Evolutionary conservation across 2,888 invertebrate species (phyloP).

Genomic region (Amblyjoppa proteus): DNA sequence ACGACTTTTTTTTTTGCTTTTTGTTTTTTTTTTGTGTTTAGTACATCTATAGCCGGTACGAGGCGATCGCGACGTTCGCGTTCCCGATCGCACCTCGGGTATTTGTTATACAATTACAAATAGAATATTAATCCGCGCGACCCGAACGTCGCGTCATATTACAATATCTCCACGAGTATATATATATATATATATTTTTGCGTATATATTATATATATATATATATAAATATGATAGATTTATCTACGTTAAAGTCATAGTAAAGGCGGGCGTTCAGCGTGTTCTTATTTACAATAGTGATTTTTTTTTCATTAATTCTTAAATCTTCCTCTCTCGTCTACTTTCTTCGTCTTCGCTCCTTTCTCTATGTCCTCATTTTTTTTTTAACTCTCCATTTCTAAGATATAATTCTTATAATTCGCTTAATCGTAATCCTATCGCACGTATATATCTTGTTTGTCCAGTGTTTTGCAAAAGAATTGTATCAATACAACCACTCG

Average conservation of each 20-base stretch:
- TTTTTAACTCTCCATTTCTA: constrained; percentile 43
- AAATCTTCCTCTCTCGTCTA: constrained; percentile 46
- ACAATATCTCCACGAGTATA: constrained; percentile 62
- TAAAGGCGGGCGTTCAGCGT: constrained; percentile 77
- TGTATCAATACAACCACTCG: constrained; percentile 28
- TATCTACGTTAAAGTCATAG: constrained; percentile 69
- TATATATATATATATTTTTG: constrained; percentile 56
- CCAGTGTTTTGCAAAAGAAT: constrained; percentile 44
- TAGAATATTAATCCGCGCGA: constrained; percentile 45
- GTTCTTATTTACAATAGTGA: constrained; percentile 77
- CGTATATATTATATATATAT: constrained; percentile 31
- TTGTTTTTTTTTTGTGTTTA: constrained; percentile 56
- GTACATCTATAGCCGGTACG: constrained; percentile 64
- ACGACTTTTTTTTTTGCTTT: constrained; percentile 47
- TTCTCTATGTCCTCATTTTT: constrained; percentile 59
- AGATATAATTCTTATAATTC: constrained; percentile 57
- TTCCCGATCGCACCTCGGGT: constrained; percentile 35
- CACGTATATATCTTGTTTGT: constrained; percentile 54
- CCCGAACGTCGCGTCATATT: constrained; percentile 57
- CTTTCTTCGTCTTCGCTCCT: constrained; percentile 39
- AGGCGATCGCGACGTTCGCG: constrained; percentile 52
- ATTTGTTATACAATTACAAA: constrained; percentile 45
- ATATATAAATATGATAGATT: constrained; percentile 53
- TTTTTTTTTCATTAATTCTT: constrained; percentile 66
- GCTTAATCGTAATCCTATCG: constrained; percentile 57